phyloP scores from a whole-genome alignment of 2,888 invertebrate genomes.

The Orchestes rusci region DNA sequence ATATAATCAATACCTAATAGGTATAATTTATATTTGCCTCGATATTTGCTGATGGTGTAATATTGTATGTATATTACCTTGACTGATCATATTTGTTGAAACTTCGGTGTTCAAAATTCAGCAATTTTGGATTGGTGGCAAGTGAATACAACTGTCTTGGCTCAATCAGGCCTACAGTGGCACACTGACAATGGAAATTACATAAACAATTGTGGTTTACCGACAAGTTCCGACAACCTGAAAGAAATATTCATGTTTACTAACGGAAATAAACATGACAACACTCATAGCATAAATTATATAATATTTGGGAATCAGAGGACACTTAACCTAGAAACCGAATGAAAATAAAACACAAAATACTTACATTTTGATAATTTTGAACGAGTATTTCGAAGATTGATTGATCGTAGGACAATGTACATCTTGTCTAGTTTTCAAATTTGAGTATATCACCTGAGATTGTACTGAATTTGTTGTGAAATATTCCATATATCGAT shows the following conservation, averaged over 20 bases:
- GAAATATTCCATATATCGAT: constrained; percentile 22
- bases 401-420: constrained; percentile 33
- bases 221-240: constrained; percentile 31
- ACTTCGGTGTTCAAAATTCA: constrained; percentile 4
- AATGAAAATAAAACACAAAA: no score
- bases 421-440: constrained; percentile 32
- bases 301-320: no score
- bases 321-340: no score
- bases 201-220: constrained; percentile 28
- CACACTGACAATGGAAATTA: constrained; percentile 22
- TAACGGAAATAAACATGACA: constrained; percentile 7
- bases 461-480: constrained; percentile 5
- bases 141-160: constrained; percentile 27
- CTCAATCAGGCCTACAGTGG: constrained; percentile 15
- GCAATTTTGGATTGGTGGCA: constrained; percentile 17
- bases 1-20: no score
- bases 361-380: constrained; percentile 34
- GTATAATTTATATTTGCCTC: no score
- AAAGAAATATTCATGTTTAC: constrained; percentile 23
- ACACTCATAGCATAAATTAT: constrained; percentile 11
- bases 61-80: no score
- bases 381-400: constrained; percentile 32
- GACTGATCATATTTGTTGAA: no score
- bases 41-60: no score
- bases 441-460: constrained; percentile 4